phyloP scores from a whole-genome alignment of 2,888 invertebrate species.

The Cheilosia impressa region DNA sequence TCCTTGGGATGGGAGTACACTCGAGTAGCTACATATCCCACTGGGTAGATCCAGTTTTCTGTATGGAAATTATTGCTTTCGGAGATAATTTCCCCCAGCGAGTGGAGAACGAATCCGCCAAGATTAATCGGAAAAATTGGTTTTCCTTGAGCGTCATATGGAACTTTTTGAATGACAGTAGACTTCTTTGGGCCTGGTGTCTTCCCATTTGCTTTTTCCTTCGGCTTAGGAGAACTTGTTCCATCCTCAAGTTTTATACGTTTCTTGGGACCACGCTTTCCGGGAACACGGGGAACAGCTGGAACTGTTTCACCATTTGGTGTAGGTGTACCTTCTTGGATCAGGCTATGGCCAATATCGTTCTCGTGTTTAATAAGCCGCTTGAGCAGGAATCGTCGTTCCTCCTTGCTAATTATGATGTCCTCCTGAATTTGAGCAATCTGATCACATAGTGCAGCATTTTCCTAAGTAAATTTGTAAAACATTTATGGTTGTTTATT shows the following conservation, averaged over 20 bases:
- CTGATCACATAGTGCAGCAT: slow-evolving; percentile 94
- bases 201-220: slow-evolving; percentile 39
- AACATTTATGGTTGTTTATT: not conserved
- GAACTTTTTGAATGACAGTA: slow-evolving; percentile 75
- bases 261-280: slow-evolving; percentile 80
- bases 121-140: slow-evolving; percentile 90
- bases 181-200: slow-evolving; percentile 52
- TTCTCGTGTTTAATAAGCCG: slow-evolving; percentile 89
- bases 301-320: slow-evolving; percentile 23
- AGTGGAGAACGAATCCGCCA: slow-evolving; percentile 87
- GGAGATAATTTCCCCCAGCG: slow-evolving; percentile 89
- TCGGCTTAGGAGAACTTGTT: slow-evolving; percentile 83
- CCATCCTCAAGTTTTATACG: slow-evolving; percentile 70
- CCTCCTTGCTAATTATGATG: slow-evolving; percentile 91
- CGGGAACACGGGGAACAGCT: slow-evolving; percentile 72
- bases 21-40: slow-evolving; percentile 90
- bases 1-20: slow-evolving; percentile 89
- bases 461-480: slow-evolving; percentile 86
- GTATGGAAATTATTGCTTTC: slow-evolving; percentile 89
- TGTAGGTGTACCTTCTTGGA: slow-evolving; percentile 16
- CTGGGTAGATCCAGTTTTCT: slow-evolving; percentile 89
- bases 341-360: slow-evolving; percentile 50
- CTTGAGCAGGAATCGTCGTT: slow-evolving; percentile 91
- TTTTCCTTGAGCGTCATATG: slow-evolving; percentile 85
- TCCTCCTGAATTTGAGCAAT: slow-evolving; percentile 93